Evolutionary conservation across 1,140 invertebrate species (phyloP).

Genomic region (Brachionus plicatilis): DNA sequence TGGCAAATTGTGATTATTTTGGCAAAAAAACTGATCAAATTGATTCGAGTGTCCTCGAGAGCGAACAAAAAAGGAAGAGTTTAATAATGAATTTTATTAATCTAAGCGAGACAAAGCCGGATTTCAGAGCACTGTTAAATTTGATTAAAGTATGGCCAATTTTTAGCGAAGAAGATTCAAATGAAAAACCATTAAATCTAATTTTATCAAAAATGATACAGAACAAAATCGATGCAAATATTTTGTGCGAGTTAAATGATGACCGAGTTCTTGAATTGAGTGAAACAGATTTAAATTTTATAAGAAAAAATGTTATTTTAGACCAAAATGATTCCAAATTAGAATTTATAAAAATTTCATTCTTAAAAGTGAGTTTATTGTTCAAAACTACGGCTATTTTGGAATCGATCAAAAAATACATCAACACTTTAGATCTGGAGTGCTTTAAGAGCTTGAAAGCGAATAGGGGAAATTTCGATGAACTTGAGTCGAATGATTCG

Average conservation of each 20-base stretch:
- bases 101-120: neutral
- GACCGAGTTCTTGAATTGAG: neutral
- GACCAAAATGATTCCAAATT: neutral
- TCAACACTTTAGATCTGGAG: neutral
- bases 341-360: neutral
- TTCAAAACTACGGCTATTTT: neutral
- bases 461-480: neutral
- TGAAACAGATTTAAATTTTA: neutral
- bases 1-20: conserved; percentile 15
- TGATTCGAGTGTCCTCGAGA: neutral
- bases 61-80: neutral
- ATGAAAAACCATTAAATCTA: neutral
- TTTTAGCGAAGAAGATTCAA: neutral
- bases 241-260: neutral
- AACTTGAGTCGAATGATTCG: neutral
- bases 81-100: neutral
- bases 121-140: neutral
- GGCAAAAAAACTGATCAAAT: neutral
- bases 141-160: conserved; percentile 30
- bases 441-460: neutral
- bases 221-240: neutral
- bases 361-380: conserved; percentile 15
- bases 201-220: neutral
- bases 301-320: neutral
- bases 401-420: neutral